Base-by-base conservation (phyloP, 2,797 vertebrate genomes). In the Tapirus indicus region DNA sequence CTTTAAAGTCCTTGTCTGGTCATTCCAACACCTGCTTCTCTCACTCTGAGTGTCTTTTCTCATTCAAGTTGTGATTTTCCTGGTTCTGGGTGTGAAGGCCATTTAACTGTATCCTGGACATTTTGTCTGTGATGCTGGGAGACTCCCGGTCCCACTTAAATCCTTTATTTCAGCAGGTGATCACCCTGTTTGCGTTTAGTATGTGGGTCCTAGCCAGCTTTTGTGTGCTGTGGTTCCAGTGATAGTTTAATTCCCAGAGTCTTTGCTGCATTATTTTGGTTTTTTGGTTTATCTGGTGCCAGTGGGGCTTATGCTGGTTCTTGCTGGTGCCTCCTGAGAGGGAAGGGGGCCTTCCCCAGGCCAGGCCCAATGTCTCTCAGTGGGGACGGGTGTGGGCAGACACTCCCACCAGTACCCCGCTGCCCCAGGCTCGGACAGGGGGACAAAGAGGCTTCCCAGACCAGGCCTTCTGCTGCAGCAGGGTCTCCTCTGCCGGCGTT, bases 171-270 rank as follows among this genome's bases (percentile, higher is more conserved):
- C 6, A n/a, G 60, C 8, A 27, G 56, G 1, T 4, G 7, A n/a
- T 21, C 10, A 0, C 41, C 20, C 20, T 21, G n/a, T 0, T 7
- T 20, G 9, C 25, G 21, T 9, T 27, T 25, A 14, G 12, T 0
- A 1, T 16, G n/a, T 0, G 32, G 69, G 7, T 14, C 47, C 69
- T 38, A 25, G n/a, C 4, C 3, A 2, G 13, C 23, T 2, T 18
- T 3, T 6, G 1, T 6, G 25, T 21, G 6, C 54, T 6, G 3
- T 1, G 0, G 25, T 23, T n/a, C 52, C 66, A 0, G 4, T 0
- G 6, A 3, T 4, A 14, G 32, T 2, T 25, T 44, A 13, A 78
- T n/a, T 58, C 21, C 54, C 27, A 16, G 64, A 35, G 52, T 25
- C 20, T 25, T 21, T 3, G 8, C 0, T 1, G 3, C 2, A 23